Evolutionary conservation across 1,140 invertebrate genomes (phyloP).

Genomic region (Papilio machaon): DNA sequence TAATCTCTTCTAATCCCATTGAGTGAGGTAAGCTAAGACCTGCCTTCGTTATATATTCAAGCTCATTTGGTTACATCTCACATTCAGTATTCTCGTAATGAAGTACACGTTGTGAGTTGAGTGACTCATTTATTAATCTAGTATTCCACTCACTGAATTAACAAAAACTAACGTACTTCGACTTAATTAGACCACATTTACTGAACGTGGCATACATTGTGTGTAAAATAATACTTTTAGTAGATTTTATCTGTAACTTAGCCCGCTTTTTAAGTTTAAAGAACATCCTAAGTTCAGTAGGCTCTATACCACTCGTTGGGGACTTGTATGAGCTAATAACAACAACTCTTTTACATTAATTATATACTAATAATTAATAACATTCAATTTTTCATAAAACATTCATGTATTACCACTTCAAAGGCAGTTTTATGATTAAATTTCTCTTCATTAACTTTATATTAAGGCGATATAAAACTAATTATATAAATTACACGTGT

Average conservation of each 20-base stretch:
- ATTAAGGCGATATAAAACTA: background rate
- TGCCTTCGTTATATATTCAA: slow-evolving; percentile 22
- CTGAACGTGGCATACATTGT: slow-evolving; percentile 10
- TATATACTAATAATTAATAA: no score
- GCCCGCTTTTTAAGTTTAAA: no score
- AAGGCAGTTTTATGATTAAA: background rate
- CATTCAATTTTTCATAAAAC: no score
- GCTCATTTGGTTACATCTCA: slow-evolving; percentile 19
- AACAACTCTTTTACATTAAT: no score
- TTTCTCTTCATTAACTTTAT: background rate
- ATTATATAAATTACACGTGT: background rate
- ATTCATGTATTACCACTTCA: no score
- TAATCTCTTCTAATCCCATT: slow-evolving; percentile 14
- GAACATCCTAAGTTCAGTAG: no score
- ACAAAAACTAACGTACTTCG: slow-evolving; percentile 14
- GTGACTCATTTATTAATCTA: slow-evolving; percentile 10
- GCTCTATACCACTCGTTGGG: no score
- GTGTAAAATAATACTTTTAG: background rate
- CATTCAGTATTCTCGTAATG: slow-evolving; percentile 17
- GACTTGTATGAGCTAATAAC: no score
- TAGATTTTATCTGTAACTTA: background rate
- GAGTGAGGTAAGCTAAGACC: slow-evolving; percentile 14
- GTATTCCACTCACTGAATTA: slow-evolving; percentile 1
- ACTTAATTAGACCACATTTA: slow-evolving; percentile 6
- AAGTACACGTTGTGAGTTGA: background rate